Percentiles rank a stretch among this genome's conserved stretches.
Conservation (phyloP, 2,888 invertebrate genomes). For the Nycteola revayana region DNA sequence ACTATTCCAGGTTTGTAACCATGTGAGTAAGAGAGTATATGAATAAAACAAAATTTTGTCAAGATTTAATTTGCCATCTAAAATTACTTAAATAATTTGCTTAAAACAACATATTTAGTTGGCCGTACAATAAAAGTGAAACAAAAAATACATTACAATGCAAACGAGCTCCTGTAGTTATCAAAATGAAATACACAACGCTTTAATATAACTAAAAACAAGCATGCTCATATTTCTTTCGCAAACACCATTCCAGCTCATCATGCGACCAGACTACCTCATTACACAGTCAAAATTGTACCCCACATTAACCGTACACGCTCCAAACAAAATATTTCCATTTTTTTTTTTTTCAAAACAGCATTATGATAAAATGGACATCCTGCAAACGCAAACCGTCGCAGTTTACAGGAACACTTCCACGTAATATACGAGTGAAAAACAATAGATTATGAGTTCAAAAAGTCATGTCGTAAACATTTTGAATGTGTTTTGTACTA, state of each 20-base stretch:
- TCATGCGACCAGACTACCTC: conserved; percentile 8
- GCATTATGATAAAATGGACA: conserved; percentile 31
- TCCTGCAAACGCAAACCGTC: conserved; percentile 25
- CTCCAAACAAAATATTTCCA: conserved; percentile 28
- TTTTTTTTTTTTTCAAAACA: conserved; percentile 21
- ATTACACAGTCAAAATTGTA: conserved; percentile 30
- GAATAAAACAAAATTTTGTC: no score
- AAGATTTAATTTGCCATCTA: no score
- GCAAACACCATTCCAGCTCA: conserved; percentile 1
- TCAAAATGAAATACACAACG: no score
- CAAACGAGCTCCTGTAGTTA: no score
- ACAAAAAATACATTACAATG: no score
- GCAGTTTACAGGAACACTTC: conserved; percentile 31
- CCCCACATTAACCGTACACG: conserved; percentile 26
- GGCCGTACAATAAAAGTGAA: no score
- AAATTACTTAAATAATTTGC: no score
- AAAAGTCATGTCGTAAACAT: conserved; percentile 30
- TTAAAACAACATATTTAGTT: no score
- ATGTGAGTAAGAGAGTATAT: no score
- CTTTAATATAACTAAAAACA: neutral
- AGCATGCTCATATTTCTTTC: conserved; percentile 2
- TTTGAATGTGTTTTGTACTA: conserved; percentile 25
- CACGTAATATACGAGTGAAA: conserved; percentile 33
- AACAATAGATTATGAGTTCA: conserved; percentile 33
- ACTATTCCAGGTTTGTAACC: no score